Evolutionary conservation across 2,888 invertebrate genomes (phyloP).

Genomic region (Meteorus cinctellus): DNA sequence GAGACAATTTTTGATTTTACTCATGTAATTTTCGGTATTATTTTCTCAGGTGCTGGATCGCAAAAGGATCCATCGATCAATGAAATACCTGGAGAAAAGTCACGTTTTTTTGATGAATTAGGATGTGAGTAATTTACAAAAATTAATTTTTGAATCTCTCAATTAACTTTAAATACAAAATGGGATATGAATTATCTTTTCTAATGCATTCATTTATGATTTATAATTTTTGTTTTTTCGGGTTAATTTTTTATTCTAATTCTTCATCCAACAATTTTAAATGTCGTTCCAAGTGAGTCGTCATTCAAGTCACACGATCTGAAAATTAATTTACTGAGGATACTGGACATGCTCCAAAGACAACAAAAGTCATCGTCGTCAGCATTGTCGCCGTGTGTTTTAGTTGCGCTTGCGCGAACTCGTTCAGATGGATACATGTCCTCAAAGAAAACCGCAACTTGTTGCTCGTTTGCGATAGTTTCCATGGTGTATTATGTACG

Average conservation of each 20-base stretch:
- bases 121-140: slow-evolving; percentile 63
- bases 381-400: slow-evolving; percentile 1
- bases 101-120: slow-evolving; percentile 70
- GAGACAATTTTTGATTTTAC: neutral
- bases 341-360: slow-evolving; percentile 34
- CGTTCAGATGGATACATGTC: neutral
- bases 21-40: slow-evolving; percentile 14
- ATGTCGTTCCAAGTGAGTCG: slow-evolving; percentile 52
- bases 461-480: slow-evolving; percentile 9
- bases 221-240: neutral
- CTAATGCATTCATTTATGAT: neutral
- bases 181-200: neutral
- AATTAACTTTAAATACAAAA: neutral
- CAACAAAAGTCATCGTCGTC: neutral
- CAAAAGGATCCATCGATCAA: slow-evolving; percentile 46
- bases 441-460: neutral
- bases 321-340: slow-evolving; percentile 30
- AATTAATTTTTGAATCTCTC: neutral
- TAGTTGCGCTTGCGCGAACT: slow-evolving; percentile 27
- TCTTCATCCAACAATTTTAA: neutral
- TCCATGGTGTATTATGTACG: too few species aligned
- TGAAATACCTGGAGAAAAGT: slow-evolving; percentile 53
- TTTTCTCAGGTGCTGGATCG: slow-evolving; percentile 47
- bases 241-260: neutral
- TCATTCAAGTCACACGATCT: slow-evolving; percentile 54